Conservation (phyloP, 2,888 invertebrate species). For the Drosophila rellima region DNA sequence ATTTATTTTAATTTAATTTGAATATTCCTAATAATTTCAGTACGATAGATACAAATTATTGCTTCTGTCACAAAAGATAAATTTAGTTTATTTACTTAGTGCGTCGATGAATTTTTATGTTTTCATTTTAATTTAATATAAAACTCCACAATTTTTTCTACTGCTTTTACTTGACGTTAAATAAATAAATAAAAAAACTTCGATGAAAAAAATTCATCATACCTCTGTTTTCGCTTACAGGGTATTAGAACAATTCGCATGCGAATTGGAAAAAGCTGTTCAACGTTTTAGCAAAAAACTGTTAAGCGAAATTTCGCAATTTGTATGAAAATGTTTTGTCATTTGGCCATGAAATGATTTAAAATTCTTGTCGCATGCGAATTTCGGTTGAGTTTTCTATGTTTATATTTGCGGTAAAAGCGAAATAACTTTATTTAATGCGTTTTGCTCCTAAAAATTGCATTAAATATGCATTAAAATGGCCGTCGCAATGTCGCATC, state of each 20-base stretch:
- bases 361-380: constrained; percentile 74
- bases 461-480: constrained; percentile 79
- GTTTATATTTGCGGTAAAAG: constrained; percentile 76
- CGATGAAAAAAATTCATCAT: background rate
- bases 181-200: background rate
- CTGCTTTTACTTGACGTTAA: too few species aligned
- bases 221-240: background rate
- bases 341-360: constrained; percentile 61
- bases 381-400: constrained; percentile 62
- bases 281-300: constrained; percentile 36
- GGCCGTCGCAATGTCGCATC: constrained; percentile 30
- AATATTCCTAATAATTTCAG: background rate
- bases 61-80: too few species aligned
- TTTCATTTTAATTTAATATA: too few species aligned
- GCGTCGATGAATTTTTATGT: too few species aligned
- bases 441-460: constrained; percentile 65
- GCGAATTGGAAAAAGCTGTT: constrained; percentile 44
- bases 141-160: too few species aligned
- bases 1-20: background rate
- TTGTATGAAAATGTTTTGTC: constrained; percentile 72
- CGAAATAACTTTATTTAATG: constrained; percentile 65
- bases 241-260: constrained; percentile 54
- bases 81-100: background rate
- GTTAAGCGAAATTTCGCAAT: constrained; percentile 56
- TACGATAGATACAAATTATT: too few species aligned